Base-by-base conservation (phyloP, 2,797 vertebrate species). In the Neostethus bicornis region DNA sequence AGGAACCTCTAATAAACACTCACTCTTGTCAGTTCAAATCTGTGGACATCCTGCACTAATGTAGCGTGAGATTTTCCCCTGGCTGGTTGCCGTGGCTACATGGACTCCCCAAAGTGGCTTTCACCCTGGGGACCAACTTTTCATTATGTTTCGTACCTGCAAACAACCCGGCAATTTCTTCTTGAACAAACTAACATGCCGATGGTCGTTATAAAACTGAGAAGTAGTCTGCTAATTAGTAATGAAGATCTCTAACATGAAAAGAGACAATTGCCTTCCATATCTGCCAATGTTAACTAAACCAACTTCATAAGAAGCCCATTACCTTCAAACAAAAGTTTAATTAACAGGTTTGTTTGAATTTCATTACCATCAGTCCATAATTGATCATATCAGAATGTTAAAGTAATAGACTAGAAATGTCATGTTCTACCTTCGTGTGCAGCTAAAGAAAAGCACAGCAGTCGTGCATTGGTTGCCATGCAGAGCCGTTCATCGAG, bases 251-350 rank as follows among this genome's bases (percentile, higher is more conserved):
- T 14, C 32, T 4, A 34, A n/a, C 14, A 35, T 14, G 4, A 7
- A n/a, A 35, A n/a, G n/a, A 32, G 32, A 3, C 32, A 5, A 35
- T n/a, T n/a, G 32, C n/a, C 32, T 16, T 32, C 4, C 5, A n/a
- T 2, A 7, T 14, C 32, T 35, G 32, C 35, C 32, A 35, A 3
- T 13, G 6, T 32, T 14, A 14, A 34, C 5, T 14, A 14, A 14
- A 34, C 13, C 31, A 34, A 8, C 14, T 7, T 16, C 5, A 12
- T 10, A n/a, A 34, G 32, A 16, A 35, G 32, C 6, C 14, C 2
- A 1, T 12, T 43, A 58, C 59, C 62, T n/a, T 60, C 42, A 51
- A 70, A 61, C 35, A 37, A 20, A 16, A 42, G 0, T 55, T 34
- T 61, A 2, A 3, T 25, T 49, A n/a, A 41, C 1, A 6, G 16